Evolutionary conservation across 2,113 vertebrate species (phyloP), one percentile per base, ranked within the genome.

Genomic region (Cheilinus undulatus): DNA sequence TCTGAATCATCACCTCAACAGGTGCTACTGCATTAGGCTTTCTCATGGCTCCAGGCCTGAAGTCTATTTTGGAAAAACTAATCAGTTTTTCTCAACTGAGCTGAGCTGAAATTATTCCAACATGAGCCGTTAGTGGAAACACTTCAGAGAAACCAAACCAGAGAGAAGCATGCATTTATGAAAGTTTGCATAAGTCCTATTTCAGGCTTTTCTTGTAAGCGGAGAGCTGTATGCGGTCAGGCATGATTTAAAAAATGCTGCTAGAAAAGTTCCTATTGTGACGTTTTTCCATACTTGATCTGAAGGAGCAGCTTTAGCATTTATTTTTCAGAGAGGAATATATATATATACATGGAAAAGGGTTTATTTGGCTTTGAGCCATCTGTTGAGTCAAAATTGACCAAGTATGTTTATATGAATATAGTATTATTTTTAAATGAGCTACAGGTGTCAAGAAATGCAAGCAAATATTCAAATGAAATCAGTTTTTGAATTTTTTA

Each of bases 121-220:
- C 53, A 30, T 66, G 23, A 78, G 67, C 28, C 38, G 63, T 56
- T 69, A 54, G 54, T 82, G 86, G 78, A 88, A 64, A 24, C 38
- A 30, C 22, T 42, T 88, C 76, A 84, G 73, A 86, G 80, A 64
- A 66, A 75, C 36, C 48, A 61, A 66, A 75, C 36, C 52, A 45
- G 30, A 23, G 12, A 76, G 42, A 17, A n/a, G 9, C n/a, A 19
- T 32, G 57, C 24, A 46, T 22, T n/a, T 27, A 36, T 53, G 45
- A 42, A 66, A 40, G 69, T 59, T 66, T 73, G 30, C 66, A 60
- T 49, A 24, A 83, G 30, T 83, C 65, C 63, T 20, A 8, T 48
- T 70, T 40, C 14, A 15, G 3, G 72, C 27, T 12, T 69, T 74
- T 86, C 69, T 34, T 78, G 50, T 70, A 51, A 11, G 54, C 28